Base-by-base conservation (phyloP, 1,140 invertebrate genomes). In the Listronotus oregonensis region DNA sequence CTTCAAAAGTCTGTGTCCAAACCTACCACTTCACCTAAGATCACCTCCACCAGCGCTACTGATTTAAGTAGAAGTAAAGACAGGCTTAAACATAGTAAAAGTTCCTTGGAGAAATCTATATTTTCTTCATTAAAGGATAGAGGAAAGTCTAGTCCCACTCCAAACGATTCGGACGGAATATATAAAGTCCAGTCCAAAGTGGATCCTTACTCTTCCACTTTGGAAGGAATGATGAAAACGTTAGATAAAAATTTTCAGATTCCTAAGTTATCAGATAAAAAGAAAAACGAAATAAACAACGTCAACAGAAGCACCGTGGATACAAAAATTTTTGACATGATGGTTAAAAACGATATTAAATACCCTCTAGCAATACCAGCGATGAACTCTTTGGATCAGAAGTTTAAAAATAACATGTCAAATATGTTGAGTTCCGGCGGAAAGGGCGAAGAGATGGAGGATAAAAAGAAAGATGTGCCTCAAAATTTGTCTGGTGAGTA, bases 201-300 rank as follows among this genome's bases (percentile, higher is more conserved):
- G 49, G 82, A 84, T 57, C 80, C 84, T 1, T 84, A 80, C 63
- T 81, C 86, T 57, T 74, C 81, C 0, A 40, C 58, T 44, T 57
- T 83, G 66, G 89, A 91, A 73, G 88, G 89, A 12, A 78, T 90
- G 14, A 90, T 90, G 44, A 92, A 92, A 70, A 86, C 89, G 15
- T 76, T 93, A 8, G 90, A 93, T 73, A 91, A 90, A 0, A 93
- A 91, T 73, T 93, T 92, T 81, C 91, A 93, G 81, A 93, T 93
- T 73, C 91, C 91, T 0, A 93, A 93, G 79, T 74, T 93, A 52
- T 90, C 89, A 0, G 86, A 86, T 0, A 74, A 77, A 52, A 50
- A 68, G 14, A 65, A 57, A 15, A 69, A 69, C 43, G 65, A 54
- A 9, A 3, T 68, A n/a, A 74, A 73, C 40, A 71, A 73, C 47